Percentiles rank a stretch among this genome's conserved stretches.
Conservation (phyloP, 1,140 invertebrate species). For the Harpegnathos saltator region DNA sequence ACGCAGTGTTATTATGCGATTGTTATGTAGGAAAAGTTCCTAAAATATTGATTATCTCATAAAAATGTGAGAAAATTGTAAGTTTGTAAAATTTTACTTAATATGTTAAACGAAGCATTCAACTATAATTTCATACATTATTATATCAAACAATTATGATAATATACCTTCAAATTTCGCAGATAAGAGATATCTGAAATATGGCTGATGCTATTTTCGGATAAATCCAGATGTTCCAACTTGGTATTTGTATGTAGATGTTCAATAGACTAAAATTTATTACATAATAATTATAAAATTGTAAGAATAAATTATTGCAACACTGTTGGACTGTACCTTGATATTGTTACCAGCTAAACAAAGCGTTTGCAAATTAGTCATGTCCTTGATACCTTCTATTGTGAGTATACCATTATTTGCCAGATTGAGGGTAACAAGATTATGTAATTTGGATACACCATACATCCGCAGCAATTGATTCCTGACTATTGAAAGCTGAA, state of each 20-base stretch:
- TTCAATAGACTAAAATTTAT: constrained; percentile 92
- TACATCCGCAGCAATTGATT: constrained; percentile 95
- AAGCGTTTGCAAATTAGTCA: constrained; percentile 92
- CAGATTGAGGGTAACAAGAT: constrained; percentile 93
- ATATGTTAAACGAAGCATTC: constrained; percentile 33
- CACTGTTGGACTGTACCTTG: constrained; percentile 85
- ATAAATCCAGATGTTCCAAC: constrained; percentile 94
- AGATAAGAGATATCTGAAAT: constrained; percentile 94
- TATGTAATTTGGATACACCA: constrained; percentile 92
- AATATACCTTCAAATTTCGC: constrained; percentile 91
- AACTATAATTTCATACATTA: constrained; percentile 54
- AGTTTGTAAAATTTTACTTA: not conserved
- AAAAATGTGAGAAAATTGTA: constrained; percentile 16
- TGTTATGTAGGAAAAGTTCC: constrained; percentile 94
- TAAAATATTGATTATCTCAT: constrained; percentile 85
- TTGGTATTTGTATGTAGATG: constrained; percentile 93
- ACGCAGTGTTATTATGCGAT: constrained; percentile 92
- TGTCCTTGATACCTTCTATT: constrained; percentile 95
- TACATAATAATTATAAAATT: constrained; percentile 32
- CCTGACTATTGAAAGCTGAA: constrained; percentile 92
- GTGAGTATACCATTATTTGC: constrained; percentile 95
- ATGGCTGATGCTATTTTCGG: constrained; percentile 94
- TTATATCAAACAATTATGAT: constrained; percentile 47
- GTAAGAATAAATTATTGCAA: constrained; percentile 12
- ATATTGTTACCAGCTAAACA: constrained; percentile 91